Percentiles rank a stretch among this genome's conserved stretches.
phyloP scores from a whole-genome alignment of 2,888 invertebrate genomes.

The Crocallis elinguaria region DNA sequence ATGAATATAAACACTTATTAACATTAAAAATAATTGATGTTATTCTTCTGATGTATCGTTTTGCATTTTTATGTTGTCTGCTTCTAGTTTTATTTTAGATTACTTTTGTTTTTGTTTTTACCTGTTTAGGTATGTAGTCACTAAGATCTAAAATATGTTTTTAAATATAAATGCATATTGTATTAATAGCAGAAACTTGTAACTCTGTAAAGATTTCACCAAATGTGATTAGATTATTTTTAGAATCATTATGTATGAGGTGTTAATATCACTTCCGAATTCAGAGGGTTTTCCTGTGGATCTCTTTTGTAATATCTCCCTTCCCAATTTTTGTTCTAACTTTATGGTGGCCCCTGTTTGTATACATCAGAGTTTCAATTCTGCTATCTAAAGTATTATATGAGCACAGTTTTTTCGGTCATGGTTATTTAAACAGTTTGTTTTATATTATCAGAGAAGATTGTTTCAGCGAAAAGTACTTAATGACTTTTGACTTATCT shows the following conservation, averaged over 20 bases:
- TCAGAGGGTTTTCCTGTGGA: too few relatives aligned
- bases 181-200: background rate
- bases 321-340: too few relatives aligned
- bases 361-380: conserved; percentile 10
- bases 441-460: conserved; percentile 32
- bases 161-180: background rate
- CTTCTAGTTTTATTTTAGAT: background rate
- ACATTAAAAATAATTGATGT: background rate
- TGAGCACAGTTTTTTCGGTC: conserved; percentile 44
- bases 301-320: too few relatives aligned
- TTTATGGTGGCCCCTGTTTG: background rate
- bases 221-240: too few relatives aligned
- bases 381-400: conserved; percentile 28
- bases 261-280: too few relatives aligned
- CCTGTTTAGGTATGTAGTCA: background rate
- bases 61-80: background rate
- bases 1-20: background rate
- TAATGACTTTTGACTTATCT: conserved; percentile 16
- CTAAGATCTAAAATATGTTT: background rate
- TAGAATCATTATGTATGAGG: too few relatives aligned
- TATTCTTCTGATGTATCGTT: background rate
- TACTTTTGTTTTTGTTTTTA: background rate
- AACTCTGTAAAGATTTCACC: too few relatives aligned
- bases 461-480: conserved; percentile 34
- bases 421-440: conserved; percentile 39